Percentiles rank a stretch among this genome's conserved stretches.
Conservation (phyloP, 2,113 vertebrate species). For the Tragelaphus strepsiceros region DNA sequence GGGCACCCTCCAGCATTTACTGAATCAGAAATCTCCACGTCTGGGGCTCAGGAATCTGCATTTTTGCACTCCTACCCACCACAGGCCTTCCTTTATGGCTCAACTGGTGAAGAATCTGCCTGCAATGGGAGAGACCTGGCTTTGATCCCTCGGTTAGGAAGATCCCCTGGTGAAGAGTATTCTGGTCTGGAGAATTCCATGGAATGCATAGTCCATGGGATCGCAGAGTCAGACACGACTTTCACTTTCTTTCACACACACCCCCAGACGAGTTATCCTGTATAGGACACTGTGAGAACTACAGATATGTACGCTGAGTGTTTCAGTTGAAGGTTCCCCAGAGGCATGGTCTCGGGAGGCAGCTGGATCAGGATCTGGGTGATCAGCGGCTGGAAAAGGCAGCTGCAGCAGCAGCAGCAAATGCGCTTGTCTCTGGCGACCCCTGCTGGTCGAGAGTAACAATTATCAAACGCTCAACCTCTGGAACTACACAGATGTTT, state of each 20-base stretch:
- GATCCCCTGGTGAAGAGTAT: not conserved
- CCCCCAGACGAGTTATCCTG: not conserved
- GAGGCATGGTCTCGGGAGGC: not conserved
- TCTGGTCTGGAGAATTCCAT: not conserved
- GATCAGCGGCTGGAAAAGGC: not conserved
- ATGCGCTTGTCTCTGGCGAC: conserved; percentile 52
- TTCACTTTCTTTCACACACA: not conserved
- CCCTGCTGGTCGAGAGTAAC: conserved; percentile 56
- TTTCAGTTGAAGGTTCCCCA: not conserved
- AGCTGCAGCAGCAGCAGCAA: no score
- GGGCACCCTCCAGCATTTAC: not conserved
- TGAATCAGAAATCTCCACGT: not conserved
- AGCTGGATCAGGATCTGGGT: not conserved
- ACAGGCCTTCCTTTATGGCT: not conserved
- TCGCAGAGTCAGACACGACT: not conserved
- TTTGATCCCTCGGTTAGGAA: not conserved
- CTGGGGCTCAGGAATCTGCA: not conserved
- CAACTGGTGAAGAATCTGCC: not conserved
- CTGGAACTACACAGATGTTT: not conserved
- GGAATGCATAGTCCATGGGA: not conserved
- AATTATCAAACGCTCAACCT: not conserved
- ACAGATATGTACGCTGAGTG: accelerated
- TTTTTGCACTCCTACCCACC: not conserved
- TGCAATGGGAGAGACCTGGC: not conserved
- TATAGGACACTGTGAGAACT: not conserved